Percentiles rank a stretch among this genome's conserved stretches.
Conservation (phyloP, 2,888 invertebrate species). For the Cepaea hortensis region DNA sequence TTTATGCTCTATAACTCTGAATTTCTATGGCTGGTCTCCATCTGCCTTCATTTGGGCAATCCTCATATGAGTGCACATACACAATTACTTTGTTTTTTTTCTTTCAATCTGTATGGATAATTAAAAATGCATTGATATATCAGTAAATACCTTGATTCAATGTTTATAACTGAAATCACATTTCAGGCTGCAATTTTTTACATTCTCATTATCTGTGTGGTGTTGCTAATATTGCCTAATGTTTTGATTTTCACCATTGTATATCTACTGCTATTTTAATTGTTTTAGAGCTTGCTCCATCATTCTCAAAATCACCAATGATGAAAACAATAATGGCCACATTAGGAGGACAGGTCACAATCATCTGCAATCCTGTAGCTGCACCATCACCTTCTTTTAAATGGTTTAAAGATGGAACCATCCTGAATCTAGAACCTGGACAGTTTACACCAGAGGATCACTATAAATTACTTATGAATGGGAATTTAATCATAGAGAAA, state of each 20-base stretch:
- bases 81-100: no score
- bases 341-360: conserved; percentile 91
- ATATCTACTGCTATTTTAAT: background rate
- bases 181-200: no score
- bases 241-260: no score
- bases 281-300: conserved; percentile 82
- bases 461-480: conserved; percentile 80
- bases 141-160: no score
- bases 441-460: conserved; percentile 45
- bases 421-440: conserved; percentile 50
- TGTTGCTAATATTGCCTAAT: background rate
- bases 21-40: no score
- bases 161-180: no score
- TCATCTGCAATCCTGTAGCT: conserved; percentile 93
- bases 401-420: conserved; percentile 52
- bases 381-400: conserved; percentile 81
- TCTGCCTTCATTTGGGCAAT: no score
- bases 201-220: background rate
- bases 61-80: no score
- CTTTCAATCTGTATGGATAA: no score
- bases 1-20: no score
- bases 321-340: conserved; percentile 93
- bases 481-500: conserved; percentile 84
- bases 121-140: no score
- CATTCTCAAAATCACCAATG: conserved; percentile 91